Conservation (phyloP, 2,888 invertebrate species). For the Drosophila tanythrix region DNA sequence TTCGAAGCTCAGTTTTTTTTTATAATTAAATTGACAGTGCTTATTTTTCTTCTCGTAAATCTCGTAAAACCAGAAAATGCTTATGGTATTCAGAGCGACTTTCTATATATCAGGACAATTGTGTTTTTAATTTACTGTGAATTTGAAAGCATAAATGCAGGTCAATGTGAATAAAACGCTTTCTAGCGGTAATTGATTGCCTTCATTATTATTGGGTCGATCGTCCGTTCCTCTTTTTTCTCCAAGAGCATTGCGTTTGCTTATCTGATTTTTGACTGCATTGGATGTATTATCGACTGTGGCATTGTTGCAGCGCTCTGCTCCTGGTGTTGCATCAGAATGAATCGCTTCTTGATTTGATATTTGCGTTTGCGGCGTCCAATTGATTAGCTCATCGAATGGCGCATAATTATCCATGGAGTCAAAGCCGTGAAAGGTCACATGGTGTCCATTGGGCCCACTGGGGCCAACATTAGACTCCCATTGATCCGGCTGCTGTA, state of each 20-base stretch:
- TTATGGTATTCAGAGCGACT: not conserved
- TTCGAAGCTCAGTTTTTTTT: too few relatives aligned
- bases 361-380: not conserved
- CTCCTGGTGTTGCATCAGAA: conserved; percentile 3
- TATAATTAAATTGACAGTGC: too few relatives aligned
- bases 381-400: conserved; percentile 41
- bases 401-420: conserved; percentile 60
- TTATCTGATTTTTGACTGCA: not conserved
- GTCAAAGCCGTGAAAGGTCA: conserved; percentile 42
- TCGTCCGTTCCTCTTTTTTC: not conserved
- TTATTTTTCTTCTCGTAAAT: not conserved
- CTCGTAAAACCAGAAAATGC: not conserved
- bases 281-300: not conserved
- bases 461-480: not conserved
- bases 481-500: not conserved
- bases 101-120: not conserved
- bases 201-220: not conserved
- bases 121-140: not conserved
- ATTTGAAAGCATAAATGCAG: not conserved
- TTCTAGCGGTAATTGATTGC: not conserved
- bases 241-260: not conserved
- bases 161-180: not conserved
- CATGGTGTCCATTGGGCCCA: not conserved
- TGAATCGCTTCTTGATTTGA: too few relatives aligned
- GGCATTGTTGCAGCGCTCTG: not conserved